Conservation (phyloP, 2,888 invertebrate genomes). For the Aplocera efformata region DNA sequence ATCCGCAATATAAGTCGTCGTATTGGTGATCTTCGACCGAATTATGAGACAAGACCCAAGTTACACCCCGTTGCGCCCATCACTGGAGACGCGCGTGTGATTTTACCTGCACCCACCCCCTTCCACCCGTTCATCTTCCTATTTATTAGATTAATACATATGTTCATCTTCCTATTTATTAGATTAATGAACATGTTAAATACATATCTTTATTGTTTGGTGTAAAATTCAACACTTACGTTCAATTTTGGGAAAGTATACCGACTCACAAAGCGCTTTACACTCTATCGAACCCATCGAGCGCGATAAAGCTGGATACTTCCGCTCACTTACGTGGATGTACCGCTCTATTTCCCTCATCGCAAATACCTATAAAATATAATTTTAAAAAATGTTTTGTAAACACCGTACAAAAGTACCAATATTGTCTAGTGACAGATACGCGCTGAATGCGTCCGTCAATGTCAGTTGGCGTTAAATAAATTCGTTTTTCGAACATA, state of each 20-base stretch:
- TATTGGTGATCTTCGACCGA: no score
- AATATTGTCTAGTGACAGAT: neutral
- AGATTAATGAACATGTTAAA: no score
- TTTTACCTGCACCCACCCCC: no score
- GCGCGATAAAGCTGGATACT: constrained; percentile 5
- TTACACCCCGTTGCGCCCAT: no score
- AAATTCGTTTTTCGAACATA: constrained; percentile 8
- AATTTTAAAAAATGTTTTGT: constrained; percentile 12
- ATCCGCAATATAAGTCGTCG: no score
- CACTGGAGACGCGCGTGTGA: no score
- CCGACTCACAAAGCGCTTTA: constrained; percentile 3
- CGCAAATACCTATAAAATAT: constrained; percentile 11
- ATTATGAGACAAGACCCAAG: no score
- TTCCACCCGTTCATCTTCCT: no score
- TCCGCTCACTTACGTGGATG: constrained; percentile 14
- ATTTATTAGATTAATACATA: no score
- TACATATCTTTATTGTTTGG: no score
- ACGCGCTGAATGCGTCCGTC: neutral
- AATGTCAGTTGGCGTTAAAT: neutral
- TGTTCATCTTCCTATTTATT: no score
- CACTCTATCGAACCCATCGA: constrained; percentile 6
- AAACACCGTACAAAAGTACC: constrained; percentile 17
- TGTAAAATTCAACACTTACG: constrained; percentile 2
- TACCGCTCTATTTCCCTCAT: constrained; percentile 21
- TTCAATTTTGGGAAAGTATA: constrained; percentile 6